These are phyloP conservation scores for Sminthurinus aureus DNA, from an alignment of 2,888 invertebrate genomes.

Conservation along the genomic window DNA sequence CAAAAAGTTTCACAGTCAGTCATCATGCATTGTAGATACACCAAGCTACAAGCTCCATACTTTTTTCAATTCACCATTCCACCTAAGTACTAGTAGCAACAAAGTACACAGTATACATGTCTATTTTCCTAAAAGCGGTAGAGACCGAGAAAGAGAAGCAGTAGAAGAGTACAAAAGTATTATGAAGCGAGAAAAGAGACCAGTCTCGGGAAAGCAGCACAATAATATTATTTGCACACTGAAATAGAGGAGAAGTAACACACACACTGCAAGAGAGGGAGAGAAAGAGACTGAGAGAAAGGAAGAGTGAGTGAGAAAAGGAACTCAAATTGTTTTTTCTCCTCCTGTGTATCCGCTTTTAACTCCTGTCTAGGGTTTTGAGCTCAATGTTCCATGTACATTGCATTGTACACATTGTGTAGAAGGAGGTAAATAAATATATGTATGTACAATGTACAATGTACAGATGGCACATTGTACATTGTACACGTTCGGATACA, in stretches of 20 bases:
- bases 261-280: not conserved
- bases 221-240: not conserved
- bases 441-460: not conserved
- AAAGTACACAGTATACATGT: too few relatives aligned
- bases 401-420: not conserved
- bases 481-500: too few relatives aligned
- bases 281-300: too few relatives aligned
- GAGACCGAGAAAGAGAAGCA: not conserved
- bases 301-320: not conserved
- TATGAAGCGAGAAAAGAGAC: not conserved
- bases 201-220: not conserved
- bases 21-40: not conserved
- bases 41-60: not conserved
- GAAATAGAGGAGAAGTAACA: not conserved
- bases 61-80: not conserved
- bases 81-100: too few relatives aligned
- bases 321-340: conserved; percentile 13
- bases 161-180: not conserved
- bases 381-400: not conserved
- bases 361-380: not conserved
- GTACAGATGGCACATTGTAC: not conserved
- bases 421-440: too few relatives aligned
- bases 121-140: too few relatives aligned
- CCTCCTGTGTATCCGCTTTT: not conserved
- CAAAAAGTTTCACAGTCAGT: not conserved